phyloP scores from a whole-genome alignment of 2,113 vertebrate genomes.

The Numenius arquata region DNA sequence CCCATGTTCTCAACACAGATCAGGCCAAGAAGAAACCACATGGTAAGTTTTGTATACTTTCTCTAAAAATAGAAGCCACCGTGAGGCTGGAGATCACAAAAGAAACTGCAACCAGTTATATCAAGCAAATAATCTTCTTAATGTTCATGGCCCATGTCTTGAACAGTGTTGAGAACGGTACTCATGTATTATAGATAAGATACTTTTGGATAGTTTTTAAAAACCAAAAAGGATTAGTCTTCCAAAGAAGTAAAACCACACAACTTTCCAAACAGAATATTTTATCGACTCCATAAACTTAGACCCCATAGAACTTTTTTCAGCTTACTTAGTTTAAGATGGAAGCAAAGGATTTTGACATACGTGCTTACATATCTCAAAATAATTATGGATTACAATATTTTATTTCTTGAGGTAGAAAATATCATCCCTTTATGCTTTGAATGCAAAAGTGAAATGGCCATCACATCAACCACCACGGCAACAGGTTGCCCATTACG shows the following conservation, averaged over 20 bases:
- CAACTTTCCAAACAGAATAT: not conserved
- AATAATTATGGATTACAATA: not conserved
- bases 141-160: rapidly evolving
- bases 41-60: not conserved
- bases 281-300: not conserved
- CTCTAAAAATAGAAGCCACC: not conserved
- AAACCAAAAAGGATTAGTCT: not conserved
- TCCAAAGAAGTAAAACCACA: not conserved
- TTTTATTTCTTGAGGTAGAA: not conserved
- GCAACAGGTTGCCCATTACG: not conserved
- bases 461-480: not conserved
- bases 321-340: not conserved
- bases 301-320: not conserved
- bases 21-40: not conserved
- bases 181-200: not conserved
- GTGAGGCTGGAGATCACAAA: not conserved
- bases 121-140: not conserved
- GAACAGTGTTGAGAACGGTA: not conserved
- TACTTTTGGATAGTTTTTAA: not conserved
- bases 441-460: not conserved
- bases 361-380: not conserved
- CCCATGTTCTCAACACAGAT: not conserved
- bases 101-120: not conserved
- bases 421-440: not conserved
- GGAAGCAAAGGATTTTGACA: not conserved